Evolutionary conservation across 1,140 invertebrate species (phyloP).

Genomic region (Ostrea edulis): DNA sequence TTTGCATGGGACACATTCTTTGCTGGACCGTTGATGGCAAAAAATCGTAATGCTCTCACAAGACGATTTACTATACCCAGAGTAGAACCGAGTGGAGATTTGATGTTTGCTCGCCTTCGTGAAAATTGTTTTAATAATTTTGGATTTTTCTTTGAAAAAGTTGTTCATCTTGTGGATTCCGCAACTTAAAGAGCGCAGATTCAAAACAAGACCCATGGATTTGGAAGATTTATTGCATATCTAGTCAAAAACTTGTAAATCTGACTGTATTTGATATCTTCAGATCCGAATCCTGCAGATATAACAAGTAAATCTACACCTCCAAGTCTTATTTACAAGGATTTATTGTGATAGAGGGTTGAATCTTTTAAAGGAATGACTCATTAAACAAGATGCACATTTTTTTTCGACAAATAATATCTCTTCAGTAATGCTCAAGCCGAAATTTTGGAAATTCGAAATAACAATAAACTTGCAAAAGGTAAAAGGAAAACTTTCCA

Average conservation of each 20-base stretch:
- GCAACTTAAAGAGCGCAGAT: constrained; percentile 37
- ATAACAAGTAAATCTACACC: too few relatives aligned
- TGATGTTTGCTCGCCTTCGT: constrained; percentile 25
- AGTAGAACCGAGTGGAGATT: constrained; percentile 41
- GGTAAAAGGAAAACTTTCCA: too few relatives aligned
- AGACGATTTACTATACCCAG: constrained; percentile 39
- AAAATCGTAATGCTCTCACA: constrained; percentile 46
- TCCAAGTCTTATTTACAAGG: too few relatives aligned
- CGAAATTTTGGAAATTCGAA: too few relatives aligned
- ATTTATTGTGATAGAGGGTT: too few relatives aligned
- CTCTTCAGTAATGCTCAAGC: too few relatives aligned
- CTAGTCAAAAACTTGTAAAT: constrained; percentile 32
- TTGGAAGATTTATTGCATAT: constrained; percentile 34
- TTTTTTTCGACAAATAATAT: too few relatives aligned
- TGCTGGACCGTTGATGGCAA: constrained; percentile 35
- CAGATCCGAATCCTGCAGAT: constrained; percentile 33
- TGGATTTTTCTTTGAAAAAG: constrained; percentile 31
- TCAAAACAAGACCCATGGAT: too few relatives aligned
- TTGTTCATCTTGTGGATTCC: constrained; percentile 44
- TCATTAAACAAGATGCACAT: too few relatives aligned
- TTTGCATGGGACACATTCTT: not conserved
- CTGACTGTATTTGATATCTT: constrained; percentile 43
- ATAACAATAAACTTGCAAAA: too few relatives aligned
- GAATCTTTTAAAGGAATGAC: too few relatives aligned
- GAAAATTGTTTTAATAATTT: constrained; percentile 4